These are phyloP conservation scores for Ceyx erithaca DNA, from an alignment of 2,797 vertebrate species.

Conservation along the genomic window DNA sequence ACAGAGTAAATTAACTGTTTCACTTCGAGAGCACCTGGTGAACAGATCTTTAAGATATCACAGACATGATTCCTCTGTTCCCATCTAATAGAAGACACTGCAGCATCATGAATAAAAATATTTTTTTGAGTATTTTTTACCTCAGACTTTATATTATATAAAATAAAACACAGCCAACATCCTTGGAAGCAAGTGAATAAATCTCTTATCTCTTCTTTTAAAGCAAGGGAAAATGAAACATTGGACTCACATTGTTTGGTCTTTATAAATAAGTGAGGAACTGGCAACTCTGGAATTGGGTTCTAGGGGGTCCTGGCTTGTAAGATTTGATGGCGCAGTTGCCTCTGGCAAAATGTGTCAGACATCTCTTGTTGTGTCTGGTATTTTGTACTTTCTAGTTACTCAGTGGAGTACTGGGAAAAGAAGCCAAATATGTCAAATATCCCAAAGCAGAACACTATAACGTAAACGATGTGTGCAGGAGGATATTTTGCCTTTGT, in stretches of 20 bases:
- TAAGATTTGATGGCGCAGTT: not conserved
- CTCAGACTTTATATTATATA: not conserved
- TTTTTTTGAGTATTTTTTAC: not conserved
- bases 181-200: not conserved
- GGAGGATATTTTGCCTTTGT: not conserved
- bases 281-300: not conserved
- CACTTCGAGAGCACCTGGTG: not conserved
- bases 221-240: not conserved
- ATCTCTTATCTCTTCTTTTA: not conserved
- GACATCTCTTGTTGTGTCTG: not conserved
- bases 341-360: not conserved
- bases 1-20: not conserved
- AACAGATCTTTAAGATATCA: not conserved
- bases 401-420: not conserved
- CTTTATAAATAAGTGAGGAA: not conserved
- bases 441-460: not conserved
- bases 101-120: not conserved
- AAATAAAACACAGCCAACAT: not conserved
- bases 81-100: rapidly evolving
- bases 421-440: not conserved
- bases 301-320: not conserved
- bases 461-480: not conserved
- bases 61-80: not conserved
- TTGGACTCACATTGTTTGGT: not conserved
- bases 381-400: not conserved